phyloP scores from a whole-genome alignment of 2,797 vertebrate species.

The Lutra lutra region DNA sequence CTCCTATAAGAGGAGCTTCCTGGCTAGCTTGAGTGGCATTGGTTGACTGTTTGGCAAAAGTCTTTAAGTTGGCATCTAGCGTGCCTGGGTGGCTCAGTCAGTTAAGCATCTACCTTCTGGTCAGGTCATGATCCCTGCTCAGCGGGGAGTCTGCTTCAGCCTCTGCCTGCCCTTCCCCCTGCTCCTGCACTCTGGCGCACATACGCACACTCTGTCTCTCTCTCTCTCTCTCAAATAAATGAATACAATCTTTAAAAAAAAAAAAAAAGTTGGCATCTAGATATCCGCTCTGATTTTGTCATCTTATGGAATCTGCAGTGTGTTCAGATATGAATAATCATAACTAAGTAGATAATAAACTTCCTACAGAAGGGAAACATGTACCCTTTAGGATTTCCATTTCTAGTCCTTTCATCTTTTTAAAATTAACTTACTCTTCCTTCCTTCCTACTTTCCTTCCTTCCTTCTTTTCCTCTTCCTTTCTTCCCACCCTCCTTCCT shows the following conservation, averaged over 20 bases:
- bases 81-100: not conserved
- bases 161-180: not conserved
- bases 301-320: not conserved
- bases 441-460: accelerated
- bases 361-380: not conserved
- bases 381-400: not conserved
- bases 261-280: not conserved
- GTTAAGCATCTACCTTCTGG: not conserved
- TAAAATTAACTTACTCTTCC: not conserved
- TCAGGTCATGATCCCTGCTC: not conserved
- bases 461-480: not conserved
- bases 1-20: not conserved
- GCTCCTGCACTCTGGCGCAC: not conserved
- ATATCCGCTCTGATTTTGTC: not conserved
- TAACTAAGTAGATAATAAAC: not conserved
- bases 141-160: not conserved
- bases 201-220: too few relatives aligned
- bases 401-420: not conserved
- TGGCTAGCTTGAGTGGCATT: not conserved
- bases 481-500: not conserved
- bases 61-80: not conserved
- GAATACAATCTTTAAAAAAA: not conserved
- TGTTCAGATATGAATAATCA: slow-evolving; percentile 13
- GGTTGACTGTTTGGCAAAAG: not conserved
- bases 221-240: not conserved